Conservation (phyloP, 2,797 vertebrate genomes). For the Phataginus tetradactyla region DNA sequence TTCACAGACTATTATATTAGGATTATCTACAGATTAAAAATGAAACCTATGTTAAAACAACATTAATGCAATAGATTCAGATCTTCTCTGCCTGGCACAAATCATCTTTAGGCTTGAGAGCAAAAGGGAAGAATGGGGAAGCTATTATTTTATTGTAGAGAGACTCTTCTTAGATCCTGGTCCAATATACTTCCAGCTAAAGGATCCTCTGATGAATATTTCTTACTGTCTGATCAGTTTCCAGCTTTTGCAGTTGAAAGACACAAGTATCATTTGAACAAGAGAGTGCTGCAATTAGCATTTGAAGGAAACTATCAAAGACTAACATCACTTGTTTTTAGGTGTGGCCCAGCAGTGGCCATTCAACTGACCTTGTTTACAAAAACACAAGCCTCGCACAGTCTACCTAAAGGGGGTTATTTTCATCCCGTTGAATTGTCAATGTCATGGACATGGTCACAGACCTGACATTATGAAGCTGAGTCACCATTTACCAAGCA, state of each 20-base stretch:
- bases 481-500: not conserved
- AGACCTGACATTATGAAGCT: not conserved
- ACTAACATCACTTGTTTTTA: not conserved
- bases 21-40: conserved; percentile 71
- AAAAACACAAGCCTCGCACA: not conserved
- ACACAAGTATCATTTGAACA: not conserved
- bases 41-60: conserved; percentile 63
- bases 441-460: not conserved
- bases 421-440: not conserved
- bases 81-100: conserved; percentile 26
- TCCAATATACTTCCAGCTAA: not conserved
- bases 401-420: not conserved
- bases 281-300: not conserved
- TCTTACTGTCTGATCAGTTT: not conserved
- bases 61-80: conserved; percentile 60
- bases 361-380: not conserved
- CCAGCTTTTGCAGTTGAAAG: not conserved
- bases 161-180: not conserved
- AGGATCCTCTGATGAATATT: not conserved
- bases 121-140: conserved; percentile 33
- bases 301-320: not conserved
- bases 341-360: not conserved
- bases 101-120: conserved; percentile 37
- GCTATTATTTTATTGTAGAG: conserved; percentile 36
- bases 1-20: conserved; percentile 68